phyloP scores from a whole-genome alignment of 2,797 vertebrate species.

The Sparidentex hasta region DNA sequence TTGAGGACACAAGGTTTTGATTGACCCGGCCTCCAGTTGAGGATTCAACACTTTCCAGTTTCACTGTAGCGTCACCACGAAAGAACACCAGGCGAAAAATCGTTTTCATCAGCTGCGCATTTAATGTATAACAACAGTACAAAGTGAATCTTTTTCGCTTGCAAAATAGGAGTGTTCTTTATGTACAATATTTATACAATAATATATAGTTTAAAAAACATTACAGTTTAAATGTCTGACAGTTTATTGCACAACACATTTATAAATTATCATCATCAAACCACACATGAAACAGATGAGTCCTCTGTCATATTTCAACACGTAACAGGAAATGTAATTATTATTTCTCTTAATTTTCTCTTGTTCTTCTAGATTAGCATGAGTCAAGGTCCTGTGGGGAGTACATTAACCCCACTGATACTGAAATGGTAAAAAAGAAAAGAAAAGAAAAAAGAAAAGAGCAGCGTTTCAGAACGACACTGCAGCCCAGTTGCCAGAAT shows the following conservation, averaged over 20 bases:
- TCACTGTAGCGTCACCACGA: not conserved
- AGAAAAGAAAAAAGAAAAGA: not conserved
- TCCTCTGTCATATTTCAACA: slow-evolving; percentile 72
- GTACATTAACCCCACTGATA: slow-evolving; percentile 50
- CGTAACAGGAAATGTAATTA: slow-evolving; percentile 69
- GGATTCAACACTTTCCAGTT: not conserved
- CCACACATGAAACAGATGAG: slow-evolving; percentile 84
- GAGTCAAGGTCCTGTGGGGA: slow-evolving; percentile 69
- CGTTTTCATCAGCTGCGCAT: slow-evolving; percentile 91
- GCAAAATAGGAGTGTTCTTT: slow-evolving; percentile 99
- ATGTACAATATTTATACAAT: slow-evolving; percentile 99
- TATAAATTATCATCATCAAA: slow-evolving; percentile 90
- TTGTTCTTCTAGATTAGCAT: slow-evolving; percentile 53
- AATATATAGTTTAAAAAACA: slow-evolving; percentile 91
- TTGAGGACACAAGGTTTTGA: not conserved
- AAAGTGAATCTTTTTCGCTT: slow-evolving; percentile 96
- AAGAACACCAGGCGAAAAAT: slow-evolving; percentile 39
- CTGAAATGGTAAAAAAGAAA: slow-evolving; percentile 46
- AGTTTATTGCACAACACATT: slow-evolving; percentile 92
- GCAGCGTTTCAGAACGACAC: slow-evolving; percentile 29
- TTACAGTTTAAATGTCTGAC: slow-evolving; percentile 91
- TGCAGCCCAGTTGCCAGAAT: too few relatives aligned
- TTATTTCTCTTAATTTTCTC: slow-evolving; percentile 47
- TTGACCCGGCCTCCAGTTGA: not conserved
- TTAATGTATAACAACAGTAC: slow-evolving; percentile 99